Conservation (phyloP, 64 coral and sea anemone genomes). For the Acropora yongei region DNA sequence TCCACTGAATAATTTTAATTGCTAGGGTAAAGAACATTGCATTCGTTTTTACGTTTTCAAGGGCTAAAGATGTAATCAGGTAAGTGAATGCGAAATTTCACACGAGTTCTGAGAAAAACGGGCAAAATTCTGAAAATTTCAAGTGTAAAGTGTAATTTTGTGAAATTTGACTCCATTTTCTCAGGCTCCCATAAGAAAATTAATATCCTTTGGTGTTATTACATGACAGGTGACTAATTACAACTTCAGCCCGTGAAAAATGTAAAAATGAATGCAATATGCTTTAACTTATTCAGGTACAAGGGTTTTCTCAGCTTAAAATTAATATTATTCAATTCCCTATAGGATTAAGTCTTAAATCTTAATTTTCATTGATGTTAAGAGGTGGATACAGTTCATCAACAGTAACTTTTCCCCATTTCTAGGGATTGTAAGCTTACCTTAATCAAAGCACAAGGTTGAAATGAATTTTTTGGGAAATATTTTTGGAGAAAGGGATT, state of each 20-base stretch:
- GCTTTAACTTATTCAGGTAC: not conserved
- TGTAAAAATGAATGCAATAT: constrained; percentile 19
- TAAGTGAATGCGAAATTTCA: constrained; percentile 16
- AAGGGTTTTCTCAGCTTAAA: not conserved
- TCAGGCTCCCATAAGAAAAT: not conserved
- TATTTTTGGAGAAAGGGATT: not conserved
- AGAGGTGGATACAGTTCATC: constrained; percentile 5
- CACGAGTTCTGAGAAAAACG: constrained; percentile 1
- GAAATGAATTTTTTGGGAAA: constrained; percentile 12
- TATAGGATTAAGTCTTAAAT: constrained; percentile 2
- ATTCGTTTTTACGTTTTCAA: not conserved
- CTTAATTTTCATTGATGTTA: constrained; percentile 20
- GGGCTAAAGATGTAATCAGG: constrained; percentile 3
- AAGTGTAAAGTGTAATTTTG: not conserved
- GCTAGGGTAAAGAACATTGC: constrained; percentile 15
- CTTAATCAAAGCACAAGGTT: constrained; percentile 20
- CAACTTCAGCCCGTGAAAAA: not conserved
- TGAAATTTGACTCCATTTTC: not conserved
- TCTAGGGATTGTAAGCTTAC: constrained; percentile 6
- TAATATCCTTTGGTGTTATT: not conserved
- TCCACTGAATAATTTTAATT: constrained; percentile 12
- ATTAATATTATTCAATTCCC: constrained; percentile 20
- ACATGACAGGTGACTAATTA: too few species aligned
- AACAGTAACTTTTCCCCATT: not conserved
- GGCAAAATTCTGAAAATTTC: constrained; percentile 22